Base-by-base conservation (phyloP, 2,113 vertebrate species). In the Leptosomus discolor region DNA sequence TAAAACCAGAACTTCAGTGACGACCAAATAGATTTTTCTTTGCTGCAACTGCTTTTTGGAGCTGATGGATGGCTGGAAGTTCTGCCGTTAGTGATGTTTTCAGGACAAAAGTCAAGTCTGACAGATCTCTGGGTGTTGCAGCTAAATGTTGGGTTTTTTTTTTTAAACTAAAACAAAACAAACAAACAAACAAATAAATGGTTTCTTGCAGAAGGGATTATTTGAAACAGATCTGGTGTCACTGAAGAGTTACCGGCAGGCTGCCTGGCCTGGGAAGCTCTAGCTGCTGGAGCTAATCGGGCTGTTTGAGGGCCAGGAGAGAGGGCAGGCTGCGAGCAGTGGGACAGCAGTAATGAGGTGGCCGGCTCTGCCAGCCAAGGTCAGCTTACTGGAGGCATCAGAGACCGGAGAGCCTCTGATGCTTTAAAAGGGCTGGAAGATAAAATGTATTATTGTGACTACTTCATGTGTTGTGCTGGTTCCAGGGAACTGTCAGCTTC, bases 401-500 rank as follows among this genome's bases (percentile, higher is more conserved):
- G 79, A 90, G 73, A 81, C 79, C 39, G 1, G 64, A 90, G 58
- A 82, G 89, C 60, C 90, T 94, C 84, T 34, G 60, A 85, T 50
- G 69, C 71, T 94, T 90, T 94, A 92, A 92, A 94, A 92, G 65
- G 65, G 81, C 51, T 85, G 50, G 61, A 92, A 96, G 74, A 90
- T 79, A 85, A 92, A 96, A 93, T 77, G 92, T 64, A 76, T 76
- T 58, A 64, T 88, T 85, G 89, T 88, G 82, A 91, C 93, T 83
- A 91, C 57, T 95, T 97, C 89, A 64, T 17, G 69, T 75, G 36
- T 50, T 95, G 84, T 4, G 0, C 68, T n/a, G 15, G 73, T 89
- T 97, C 94, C 95, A 95, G 79, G 58, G 86, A 97, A 88, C 95
- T 94, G 98, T 97, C 97, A 89, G 61, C 89, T 94, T 95, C 64